phyloP scores from a whole-genome alignment of 2,888 invertebrate genomes.

The Ferrisia virgata region DNA sequence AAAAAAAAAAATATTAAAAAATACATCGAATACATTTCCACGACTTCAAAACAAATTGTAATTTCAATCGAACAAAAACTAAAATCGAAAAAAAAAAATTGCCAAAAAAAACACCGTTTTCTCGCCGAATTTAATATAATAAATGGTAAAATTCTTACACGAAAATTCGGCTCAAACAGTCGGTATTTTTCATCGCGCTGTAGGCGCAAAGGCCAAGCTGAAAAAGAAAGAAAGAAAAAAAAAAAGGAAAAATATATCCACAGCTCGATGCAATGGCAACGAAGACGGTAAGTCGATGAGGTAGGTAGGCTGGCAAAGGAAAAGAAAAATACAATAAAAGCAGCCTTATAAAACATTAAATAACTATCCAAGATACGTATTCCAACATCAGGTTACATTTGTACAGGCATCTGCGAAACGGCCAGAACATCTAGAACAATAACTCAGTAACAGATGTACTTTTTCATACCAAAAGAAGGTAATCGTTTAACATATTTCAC shows the following conservation, averaged over 20 bases:
- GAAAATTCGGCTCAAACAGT: too few relatives aligned
- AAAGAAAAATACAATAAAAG: conserved; percentile 12
- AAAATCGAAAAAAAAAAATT: too few relatives aligned
- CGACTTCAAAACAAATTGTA: too few relatives aligned
- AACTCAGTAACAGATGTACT: conserved; percentile 11
- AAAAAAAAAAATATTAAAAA: too few relatives aligned
- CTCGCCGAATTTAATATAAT: too few relatives aligned
- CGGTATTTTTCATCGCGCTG: too few relatives aligned
- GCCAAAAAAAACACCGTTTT: too few relatives aligned
- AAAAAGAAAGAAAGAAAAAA: too few relatives aligned
- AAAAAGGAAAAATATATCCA: neutral
- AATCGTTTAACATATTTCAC: conserved; percentile 6
- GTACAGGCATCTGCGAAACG: neutral
- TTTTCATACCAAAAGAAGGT: conserved; percentile 9
- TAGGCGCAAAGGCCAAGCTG: too few relatives aligned
- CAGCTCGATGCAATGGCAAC: neutral
- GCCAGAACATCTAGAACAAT: neutral
- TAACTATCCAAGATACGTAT: neutral
- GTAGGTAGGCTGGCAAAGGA: neutral
- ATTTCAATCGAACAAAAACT: too few relatives aligned
- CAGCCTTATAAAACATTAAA: neutral
- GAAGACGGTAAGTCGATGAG: neutral
- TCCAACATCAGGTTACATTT: neutral
- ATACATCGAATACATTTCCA: too few relatives aligned
- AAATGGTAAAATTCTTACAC: too few relatives aligned